Conservation (phyloP, 2,888 invertebrate species). For the Laothoe populi region DNA sequence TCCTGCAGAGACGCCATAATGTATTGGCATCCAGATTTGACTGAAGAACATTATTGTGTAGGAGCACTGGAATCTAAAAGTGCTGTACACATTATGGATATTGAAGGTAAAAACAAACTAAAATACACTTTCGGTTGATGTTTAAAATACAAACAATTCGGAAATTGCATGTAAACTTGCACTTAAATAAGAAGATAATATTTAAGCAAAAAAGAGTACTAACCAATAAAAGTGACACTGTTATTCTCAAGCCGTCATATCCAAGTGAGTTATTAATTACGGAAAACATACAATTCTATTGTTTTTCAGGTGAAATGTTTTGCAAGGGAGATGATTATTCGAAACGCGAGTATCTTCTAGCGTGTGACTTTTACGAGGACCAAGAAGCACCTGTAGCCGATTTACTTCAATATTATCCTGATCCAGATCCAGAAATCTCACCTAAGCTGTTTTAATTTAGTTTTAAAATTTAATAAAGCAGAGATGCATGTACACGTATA, state of each 20-base stretch:
- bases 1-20: slow-evolving; percentile 79
- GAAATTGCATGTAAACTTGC: too few species aligned
- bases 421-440: slow-evolving; percentile 73
- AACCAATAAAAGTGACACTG: too few species aligned
- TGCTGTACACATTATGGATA: slow-evolving; percentile 72
- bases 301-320: slow-evolving; percentile 72
- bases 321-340: slow-evolving; percentile 80
- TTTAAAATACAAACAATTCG: neutral
- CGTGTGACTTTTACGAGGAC: slow-evolving; percentile 80
- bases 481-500: neutral
- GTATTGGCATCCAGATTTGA: slow-evolving; percentile 80
- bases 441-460: slow-evolving; percentile 60
- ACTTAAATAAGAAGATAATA: too few species aligned
- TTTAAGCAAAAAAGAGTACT: too few species aligned
- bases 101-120: slow-evolving; percentile 60
- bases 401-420: slow-evolving; percentile 76
- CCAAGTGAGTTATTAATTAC: neutral
- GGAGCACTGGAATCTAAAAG: slow-evolving; percentile 75
- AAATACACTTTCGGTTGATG: neutral
- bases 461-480: neutral
- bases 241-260: too few species aligned
- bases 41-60: slow-evolving; percentile 79
- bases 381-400: slow-evolving; percentile 79
- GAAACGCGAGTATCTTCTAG: slow-evolving; percentile 74
- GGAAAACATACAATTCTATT: neutral